Base-by-base conservation (phyloP, 2,797 vertebrate genomes). In the Diplodus puntazzo region DNA sequence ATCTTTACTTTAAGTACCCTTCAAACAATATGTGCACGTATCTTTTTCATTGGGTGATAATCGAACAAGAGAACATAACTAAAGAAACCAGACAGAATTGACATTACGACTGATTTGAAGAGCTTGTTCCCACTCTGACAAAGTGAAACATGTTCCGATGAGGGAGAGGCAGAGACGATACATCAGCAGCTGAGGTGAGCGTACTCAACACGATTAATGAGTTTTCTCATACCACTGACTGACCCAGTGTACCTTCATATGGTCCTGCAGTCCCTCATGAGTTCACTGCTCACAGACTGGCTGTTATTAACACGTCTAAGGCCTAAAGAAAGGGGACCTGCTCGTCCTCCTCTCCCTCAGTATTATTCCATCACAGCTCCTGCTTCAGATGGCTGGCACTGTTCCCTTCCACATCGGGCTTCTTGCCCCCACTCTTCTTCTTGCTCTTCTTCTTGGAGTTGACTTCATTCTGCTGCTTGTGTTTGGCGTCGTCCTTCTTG, bases 291-390 rank as follows among this genome's bases (percentile, higher is more conserved):
- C 48, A 52, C 50, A 71, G 30, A 46, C 4, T 14, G 34, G 11
- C 34, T 2, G 27, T 50, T 18, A 53, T 30, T 21, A 55, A 12
- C 12, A 21, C 21, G 49, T 78, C 17, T 45, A 1, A 76, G 21
- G 53, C 21, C 53, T 43, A 55, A 55, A 60, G 7, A 23, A 14
- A 17, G 20, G 9, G 5, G 46, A 34, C 25, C 50, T 39, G 27
- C 53, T n/a, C 1, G 12, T 43, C 30, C 1, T 67, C 17, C 12
- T 57, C 21, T 25, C 27, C 42, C 18, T 8, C 11, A 14, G 52
- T 0, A 1, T 39, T 54, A 14, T 6, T 59, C 43, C 54, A 17
- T 97, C 92, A 99, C 88, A 99, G 95, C 49, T 99, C 97, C 71
- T 95, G 94, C 54, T 94, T 96, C 50, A 74, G 59, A 60, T 74